These are phyloP conservation scores for Notodonta ziczac DNA, from an alignment of 2,888 invertebrate genomes.

Conservation along the genomic window DNA sequence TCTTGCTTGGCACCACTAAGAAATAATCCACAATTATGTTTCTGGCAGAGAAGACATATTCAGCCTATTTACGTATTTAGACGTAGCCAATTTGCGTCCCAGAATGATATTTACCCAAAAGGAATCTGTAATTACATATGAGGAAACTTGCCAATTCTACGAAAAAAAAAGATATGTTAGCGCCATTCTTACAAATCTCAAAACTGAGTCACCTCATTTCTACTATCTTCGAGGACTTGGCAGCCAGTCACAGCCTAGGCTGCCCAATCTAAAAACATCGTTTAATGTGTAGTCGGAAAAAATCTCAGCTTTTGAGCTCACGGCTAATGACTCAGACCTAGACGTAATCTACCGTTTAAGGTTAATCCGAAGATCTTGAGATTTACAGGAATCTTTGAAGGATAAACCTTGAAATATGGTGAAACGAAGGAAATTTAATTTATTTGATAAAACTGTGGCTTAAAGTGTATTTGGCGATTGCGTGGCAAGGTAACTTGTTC, in stretches of 20 bases:
- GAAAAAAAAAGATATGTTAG: not conserved
- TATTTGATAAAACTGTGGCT: constrained; percentile 21
- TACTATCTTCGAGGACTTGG: not conserved
- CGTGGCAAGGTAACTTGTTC: too few relatives aligned
- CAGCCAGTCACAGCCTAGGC: too few relatives aligned
- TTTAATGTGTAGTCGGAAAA: not conserved
- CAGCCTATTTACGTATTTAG: not conserved
- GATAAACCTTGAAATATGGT: not conserved
- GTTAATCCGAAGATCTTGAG: not conserved
- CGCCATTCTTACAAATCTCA: not conserved
- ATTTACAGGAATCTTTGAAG: not conserved
- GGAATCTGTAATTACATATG: not conserved
- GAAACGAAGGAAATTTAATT: not conserved
- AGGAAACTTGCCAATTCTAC: not conserved
- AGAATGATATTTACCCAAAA: not conserved
- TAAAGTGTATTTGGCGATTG: constrained; percentile 1
- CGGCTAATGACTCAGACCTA: not conserved
- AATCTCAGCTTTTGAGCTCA: not conserved
- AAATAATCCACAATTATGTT: not conserved
- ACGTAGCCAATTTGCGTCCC: not conserved
- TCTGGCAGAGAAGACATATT: not conserved
- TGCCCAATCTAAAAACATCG: not conserved
- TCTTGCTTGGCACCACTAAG: not conserved
- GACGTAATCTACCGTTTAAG: not conserved
- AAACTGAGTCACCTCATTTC: not conserved